Conservation (phyloP, 2,888 invertebrate species). For the Chironomus riparius region DNA sequence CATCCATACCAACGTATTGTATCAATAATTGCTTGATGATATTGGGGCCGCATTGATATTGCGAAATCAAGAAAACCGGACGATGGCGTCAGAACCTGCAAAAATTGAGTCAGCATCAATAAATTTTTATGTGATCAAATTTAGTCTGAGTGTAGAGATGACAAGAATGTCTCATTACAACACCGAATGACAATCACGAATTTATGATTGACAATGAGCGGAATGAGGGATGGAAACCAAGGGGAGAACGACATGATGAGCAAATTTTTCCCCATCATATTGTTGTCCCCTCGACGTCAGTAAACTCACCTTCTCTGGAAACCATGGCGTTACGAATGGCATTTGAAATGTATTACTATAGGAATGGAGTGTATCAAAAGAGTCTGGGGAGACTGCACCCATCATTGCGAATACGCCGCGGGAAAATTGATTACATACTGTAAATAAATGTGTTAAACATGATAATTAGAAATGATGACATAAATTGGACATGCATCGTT, state of each 20-base stretch:
- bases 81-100: conserved; percentile 72
- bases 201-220: too few relatives aligned
- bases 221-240: neutral
- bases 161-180: neutral
- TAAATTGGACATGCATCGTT: too few relatives aligned
- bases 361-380: conserved; percentile 89
- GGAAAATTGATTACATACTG: conserved; percentile 80
- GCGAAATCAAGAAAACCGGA: conserved; percentile 85
- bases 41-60: conserved; percentile 90
- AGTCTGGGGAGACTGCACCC: conserved; percentile 84
- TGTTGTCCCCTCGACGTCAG: too few relatives aligned
- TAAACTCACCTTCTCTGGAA: conserved; percentile 72
- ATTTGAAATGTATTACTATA: conserved; percentile 93
- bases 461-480: neutral
- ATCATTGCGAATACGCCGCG: conserved; percentile 84
- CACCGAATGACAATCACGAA: too few relatives aligned
- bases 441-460: conserved; percentile 35
- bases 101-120: conserved; percentile 20
- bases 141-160: neutral
- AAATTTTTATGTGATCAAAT: neutral
- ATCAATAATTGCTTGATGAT: conserved; percentile 90
- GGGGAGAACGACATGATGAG: too few relatives aligned
- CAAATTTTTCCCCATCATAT: too few relatives aligned
- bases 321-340: conserved; percentile 91
- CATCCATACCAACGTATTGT: conserved; percentile 85